Evolutionary conservation across 2,113 vertebrate species (phyloP), one percentile per base, ranked within the genome.

Genomic region (Hemiscyllium ocellatum): DNA sequence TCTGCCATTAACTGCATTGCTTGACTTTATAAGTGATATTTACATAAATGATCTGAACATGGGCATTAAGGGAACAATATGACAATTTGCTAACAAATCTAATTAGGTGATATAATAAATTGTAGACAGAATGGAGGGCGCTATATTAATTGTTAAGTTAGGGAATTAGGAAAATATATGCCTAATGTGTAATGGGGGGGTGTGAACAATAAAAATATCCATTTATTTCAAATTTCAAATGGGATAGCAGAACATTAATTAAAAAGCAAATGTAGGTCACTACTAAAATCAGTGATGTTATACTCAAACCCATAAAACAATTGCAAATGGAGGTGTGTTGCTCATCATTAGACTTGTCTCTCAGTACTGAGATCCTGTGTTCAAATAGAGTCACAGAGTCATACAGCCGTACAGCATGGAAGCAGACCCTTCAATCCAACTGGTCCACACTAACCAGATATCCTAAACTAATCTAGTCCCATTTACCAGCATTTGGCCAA

Each of bases 1-100:
- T 96, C 95, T 96, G 96, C 96, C 97, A 96, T 96, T 96, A 96
- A 96, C 90, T 96, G 96, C 96, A 97, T 96, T 95, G 83, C 96
- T 96, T 96, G 96, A 90, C 95, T 96, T 96, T 95, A 96, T 89
- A 96, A 96, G 96, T 95, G 96, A 96, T 95, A 96, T 96, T 96
- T 96, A 89, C 24, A 89, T 89, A 52, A 89, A 89, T 89, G 7
- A 89, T 56, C 50, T 29, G 24, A 56, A 56, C 47, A 29, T 89
- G 24, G 24, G 50, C 22, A 89, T 89, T 29, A 56, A 89, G 10
- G 22, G 24, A 56, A 86, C 42, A 86, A 10, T 52, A 86, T 52
- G 5, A 52, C 22, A 50, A 86, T 50, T 26, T 86, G 42, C 22
- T 50, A 24, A 86, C 47, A 50, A 50, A 86, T 50, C 47, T 83